Percentiles rank a stretch among this genome's conserved stretches.
These are phyloP conservation scores for Trogon melanurus DNA, from an alignment of 2,113 vertebrate genomes.

Conservation along the genomic window DNA sequence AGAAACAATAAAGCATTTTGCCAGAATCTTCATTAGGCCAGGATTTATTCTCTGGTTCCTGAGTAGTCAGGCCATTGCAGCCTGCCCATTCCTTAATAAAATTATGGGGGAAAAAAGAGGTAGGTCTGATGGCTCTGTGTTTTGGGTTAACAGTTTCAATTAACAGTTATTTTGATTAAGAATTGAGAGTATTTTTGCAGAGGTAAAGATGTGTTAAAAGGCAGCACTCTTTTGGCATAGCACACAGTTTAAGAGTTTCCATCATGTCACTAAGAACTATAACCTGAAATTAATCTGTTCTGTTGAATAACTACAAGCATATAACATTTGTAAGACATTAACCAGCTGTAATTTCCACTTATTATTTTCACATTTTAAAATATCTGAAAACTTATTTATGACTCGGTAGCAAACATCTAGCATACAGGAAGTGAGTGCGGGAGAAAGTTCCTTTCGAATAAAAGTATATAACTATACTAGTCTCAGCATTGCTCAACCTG, in stretches of 20 bases:
- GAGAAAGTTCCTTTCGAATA: neutral
- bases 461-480: neutral
- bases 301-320: neutral
- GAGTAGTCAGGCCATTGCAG: rapidly evolving
- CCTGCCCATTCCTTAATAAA: neutral
- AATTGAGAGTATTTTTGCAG: neutral
- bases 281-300: neutral
- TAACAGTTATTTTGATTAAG: neutral
- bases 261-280: neutral
- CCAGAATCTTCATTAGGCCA: neutral
- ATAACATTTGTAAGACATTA: neutral
- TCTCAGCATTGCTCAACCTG: neutral
- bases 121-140: neutral
- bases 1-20: neutral
- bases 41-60: neutral
- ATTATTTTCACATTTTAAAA: neutral
- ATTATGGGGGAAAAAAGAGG: neutral
- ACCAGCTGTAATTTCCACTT: neutral
- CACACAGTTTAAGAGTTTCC: neutral
- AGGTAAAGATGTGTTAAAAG: neutral
- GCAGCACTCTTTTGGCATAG: neutral
- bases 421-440: neutral
- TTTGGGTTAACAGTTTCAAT: neutral
- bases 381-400: neutral
- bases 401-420: neutral